Conservation (phyloP, 2,113 vertebrate species). For the Amblyornis subalaris region DNA sequence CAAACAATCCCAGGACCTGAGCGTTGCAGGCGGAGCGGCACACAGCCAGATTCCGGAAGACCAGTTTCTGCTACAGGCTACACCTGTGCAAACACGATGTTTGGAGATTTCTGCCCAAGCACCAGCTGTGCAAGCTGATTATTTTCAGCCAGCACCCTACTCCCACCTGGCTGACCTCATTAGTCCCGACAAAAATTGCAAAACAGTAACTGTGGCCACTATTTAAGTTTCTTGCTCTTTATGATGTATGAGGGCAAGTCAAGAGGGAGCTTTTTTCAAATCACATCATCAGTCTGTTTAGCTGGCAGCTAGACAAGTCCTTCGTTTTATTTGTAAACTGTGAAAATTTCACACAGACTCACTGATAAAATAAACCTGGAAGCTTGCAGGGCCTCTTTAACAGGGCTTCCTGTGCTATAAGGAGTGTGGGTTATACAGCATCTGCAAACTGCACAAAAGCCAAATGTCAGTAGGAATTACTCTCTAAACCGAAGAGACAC, state of each 20-base stretch:
- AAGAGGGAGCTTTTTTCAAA: constrained; percentile 2
- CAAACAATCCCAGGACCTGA: neutral
- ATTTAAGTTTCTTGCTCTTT: constrained; percentile 36
- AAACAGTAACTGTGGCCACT: constrained; percentile 23
- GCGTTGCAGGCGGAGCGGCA: neutral
- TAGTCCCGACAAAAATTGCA: constrained; percentile 22
- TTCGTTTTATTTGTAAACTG: constrained; percentile 56
- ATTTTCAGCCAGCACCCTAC: neutral
- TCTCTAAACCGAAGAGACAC: neutral
- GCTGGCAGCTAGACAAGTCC: constrained; percentile 25
- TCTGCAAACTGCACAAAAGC: neutral
- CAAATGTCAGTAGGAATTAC: neutral
- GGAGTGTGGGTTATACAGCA: neutral
- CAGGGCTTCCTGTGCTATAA: neutral
- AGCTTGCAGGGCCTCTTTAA: neutral
- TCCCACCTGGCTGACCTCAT: constrained; percentile 44
- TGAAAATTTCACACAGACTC: constrained; percentile 23
- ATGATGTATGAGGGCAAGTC: neutral
- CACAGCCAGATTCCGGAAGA: neutral
- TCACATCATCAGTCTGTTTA: neutral
- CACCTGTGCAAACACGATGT: constrained; percentile 48
- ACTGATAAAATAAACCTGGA: constrained; percentile 14
- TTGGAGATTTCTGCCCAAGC: constrained; percentile 1
- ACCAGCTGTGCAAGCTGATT: constrained; percentile 57
- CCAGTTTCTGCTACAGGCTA: constrained; percentile 15